Percentiles rank a stretch among this genome's conserved stretches.
These are phyloP conservation scores for Paralinhomoeus sp. DNA, from an alignment of 2,888 invertebrate genomes.

Conservation along the genomic window DNA sequence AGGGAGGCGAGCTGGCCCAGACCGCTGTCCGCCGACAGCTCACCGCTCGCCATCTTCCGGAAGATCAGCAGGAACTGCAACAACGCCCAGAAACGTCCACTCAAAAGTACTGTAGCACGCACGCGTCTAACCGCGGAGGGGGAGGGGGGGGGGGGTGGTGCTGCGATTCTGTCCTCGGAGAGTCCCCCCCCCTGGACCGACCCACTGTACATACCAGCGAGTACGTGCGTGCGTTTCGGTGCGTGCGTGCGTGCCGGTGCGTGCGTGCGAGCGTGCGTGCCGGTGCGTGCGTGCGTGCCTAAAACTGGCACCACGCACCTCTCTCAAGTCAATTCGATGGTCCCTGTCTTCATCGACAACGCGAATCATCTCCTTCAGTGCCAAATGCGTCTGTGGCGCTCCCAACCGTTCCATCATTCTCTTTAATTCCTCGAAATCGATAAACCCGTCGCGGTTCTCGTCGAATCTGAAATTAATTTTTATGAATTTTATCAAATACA, in stretches of 20 bases:
- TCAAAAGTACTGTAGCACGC: too few relatives aligned
- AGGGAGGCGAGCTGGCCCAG: constrained; percentile 59
- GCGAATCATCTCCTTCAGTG: constrained; percentile 78
- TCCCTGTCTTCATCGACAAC: constrained; percentile 32
- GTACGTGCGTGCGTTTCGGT: too few relatives aligned
- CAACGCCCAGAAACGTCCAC: too few relatives aligned
- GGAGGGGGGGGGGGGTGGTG: too few relatives aligned
- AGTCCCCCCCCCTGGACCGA: too few relatives aligned
- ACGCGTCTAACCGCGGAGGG: too few relatives aligned
- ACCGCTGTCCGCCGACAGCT: constrained; percentile 61
- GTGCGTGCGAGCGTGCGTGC: too few relatives aligned
- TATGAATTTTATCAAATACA: background rate
- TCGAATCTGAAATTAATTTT: constrained; percentile 10
- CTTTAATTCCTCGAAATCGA: constrained; percentile 70
- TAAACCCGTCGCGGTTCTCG: constrained; percentile 41
- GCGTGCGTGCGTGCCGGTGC: too few relatives aligned
- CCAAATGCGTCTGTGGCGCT: constrained; percentile 81
- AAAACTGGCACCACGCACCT: constrained; percentile 38
- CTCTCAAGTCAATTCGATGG: constrained; percentile 57
- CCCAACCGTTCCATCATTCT: constrained; percentile 87
- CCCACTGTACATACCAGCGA: too few relatives aligned
- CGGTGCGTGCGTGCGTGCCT: too few relatives aligned
- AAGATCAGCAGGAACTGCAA: constrained; percentile 39
- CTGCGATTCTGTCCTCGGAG: too few relatives aligned
- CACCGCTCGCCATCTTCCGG: constrained; percentile 72